Conservation (phyloP, 2,888 invertebrate genomes). For the Tipula vernalis region DNA sequence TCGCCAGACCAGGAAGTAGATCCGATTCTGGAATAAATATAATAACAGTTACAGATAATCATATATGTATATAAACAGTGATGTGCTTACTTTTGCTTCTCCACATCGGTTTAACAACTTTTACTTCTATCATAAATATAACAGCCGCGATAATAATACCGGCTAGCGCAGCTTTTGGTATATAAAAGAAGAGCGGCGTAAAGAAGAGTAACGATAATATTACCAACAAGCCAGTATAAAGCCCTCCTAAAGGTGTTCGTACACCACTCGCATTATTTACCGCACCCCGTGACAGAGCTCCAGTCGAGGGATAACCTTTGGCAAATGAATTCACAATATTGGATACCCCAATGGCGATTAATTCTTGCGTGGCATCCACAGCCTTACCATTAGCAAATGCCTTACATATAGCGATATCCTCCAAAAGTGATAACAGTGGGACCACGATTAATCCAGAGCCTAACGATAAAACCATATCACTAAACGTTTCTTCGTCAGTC, state of each 20-base stretch:
- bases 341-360: conserved; percentile 66
- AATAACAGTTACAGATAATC: too few species aligned
- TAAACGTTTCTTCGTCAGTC: conserved; percentile 34
- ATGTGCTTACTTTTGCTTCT: conserved; percentile 62
- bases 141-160: conserved; percentile 89
- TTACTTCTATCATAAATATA: conserved; percentile 81
- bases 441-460: conserved; percentile 78
- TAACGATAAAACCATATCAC: conserved; percentile 64
- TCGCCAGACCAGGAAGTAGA: conserved; percentile 69
- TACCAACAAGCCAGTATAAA: conserved; percentile 73
- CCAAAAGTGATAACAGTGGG: conserved; percentile 75
- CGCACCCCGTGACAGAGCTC: conserved; percentile 72
- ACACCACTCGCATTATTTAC: conserved; percentile 85
- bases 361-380: conserved; percentile 84
- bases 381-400: conserved; percentile 70
- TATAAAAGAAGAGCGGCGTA: conserved; percentile 78
- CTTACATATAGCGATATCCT: conserved; percentile 85
- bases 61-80: too few species aligned
- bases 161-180: conserved; percentile 74
- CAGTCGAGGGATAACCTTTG: conserved; percentile 69
- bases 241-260: conserved; percentile 68
- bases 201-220: conserved; percentile 73
- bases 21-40: conserved; percentile 55
- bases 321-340: conserved; percentile 79
- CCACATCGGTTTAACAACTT: conserved; percentile 80